Base-by-base conservation (phyloP, 2,113 vertebrate genomes). In the Arenaria interpres region DNA sequence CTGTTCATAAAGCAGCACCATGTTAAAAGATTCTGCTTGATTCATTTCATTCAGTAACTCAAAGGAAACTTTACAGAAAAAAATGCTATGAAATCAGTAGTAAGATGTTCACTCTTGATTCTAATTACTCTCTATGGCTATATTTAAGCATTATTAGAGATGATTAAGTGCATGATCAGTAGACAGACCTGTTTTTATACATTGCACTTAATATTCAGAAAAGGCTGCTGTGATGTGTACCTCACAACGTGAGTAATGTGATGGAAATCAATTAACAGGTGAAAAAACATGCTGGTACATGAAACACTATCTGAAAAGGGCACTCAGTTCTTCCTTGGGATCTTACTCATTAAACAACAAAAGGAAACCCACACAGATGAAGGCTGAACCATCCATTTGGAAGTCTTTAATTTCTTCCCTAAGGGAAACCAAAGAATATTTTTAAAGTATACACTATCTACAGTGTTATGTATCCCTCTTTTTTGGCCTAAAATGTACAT, bases 261-360 rank as follows among this genome's bases (percentile, higher is more conserved):
- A 89, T 80, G 85, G 82, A 63, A 97, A 91, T 96, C 77, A 81
- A 80, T 90, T 88, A 92, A 83, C 62, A 95, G 91, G 78, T 91
- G 90, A 92, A 81, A 93, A 90, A 71, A 17, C 72, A 92, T 0
- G 4, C 78, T 93, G 57, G 63, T 76, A 78, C 69, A 39, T 28
- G 74, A 86, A 94, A 92, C 32, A n/a, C 30, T 54, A 28, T 57
- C 68, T 91, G 73, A 73, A 96, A 97, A 94, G 86, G 74, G 83
- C 88, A 90, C 50, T 86, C 76, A 39, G 16, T 85, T 88, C 80
- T 76, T 96, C 82, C 73, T 67, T n/a, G 68, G 46, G 83, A 79
- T 95, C 80, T 92, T 96, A 94, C 83, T 96, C 89, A 93, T 86
- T 88, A 79, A 79, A 62, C 66, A 93, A 94, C 69, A 95, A 95